Base-by-base conservation (phyloP, 2,888 invertebrate genomes). In the Drosophila hamatofila region DNA sequence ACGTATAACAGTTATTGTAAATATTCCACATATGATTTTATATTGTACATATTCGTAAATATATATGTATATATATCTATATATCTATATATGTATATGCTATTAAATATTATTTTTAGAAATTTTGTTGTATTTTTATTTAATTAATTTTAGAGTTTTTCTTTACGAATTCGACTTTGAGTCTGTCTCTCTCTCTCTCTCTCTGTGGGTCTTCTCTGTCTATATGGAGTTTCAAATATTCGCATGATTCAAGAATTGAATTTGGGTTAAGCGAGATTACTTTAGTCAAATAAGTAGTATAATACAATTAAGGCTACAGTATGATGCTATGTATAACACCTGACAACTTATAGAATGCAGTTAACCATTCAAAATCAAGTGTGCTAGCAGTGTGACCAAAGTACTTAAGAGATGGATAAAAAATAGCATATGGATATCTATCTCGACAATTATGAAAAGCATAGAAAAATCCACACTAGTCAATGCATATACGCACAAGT, bases 1-100 rank as follows among this genome's bases (percentile, higher is more conserved):
- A 62, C 61, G 59, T 52, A 64, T 48, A 25, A 39, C 25, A 44
- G 42, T 21, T 37, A 59, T 57, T 76, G 72, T 77, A 72, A 61
- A 68, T 68, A 74, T 21, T 21, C 21, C 42, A 12, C 9, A 21
- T 16, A 58, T 52, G 48, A 66, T 71, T 63, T 72, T 62, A 73
- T 62, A 51, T 46, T 62, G 61, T 62, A 72, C 30, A 56, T 57
- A 68, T 30, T 12, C n/a, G 25, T 54, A 54, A 25, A 25, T 56
- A 23, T 46, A 48, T n/a, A 23, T 12, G 2, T 44, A 21, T 23
- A 18, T 48, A 44, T 21, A 30, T 41, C 8, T 41, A 16, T 44
- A 27, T 37, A 25, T 37, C 9, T 9, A 18, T 12, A 5, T 44
- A 21, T 23, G 12, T 48, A 44, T 21, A 30, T 41, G 18, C 25